Conservation (phyloP, 2,888 invertebrate genomes). For the Drosophila picticornis region DNA sequence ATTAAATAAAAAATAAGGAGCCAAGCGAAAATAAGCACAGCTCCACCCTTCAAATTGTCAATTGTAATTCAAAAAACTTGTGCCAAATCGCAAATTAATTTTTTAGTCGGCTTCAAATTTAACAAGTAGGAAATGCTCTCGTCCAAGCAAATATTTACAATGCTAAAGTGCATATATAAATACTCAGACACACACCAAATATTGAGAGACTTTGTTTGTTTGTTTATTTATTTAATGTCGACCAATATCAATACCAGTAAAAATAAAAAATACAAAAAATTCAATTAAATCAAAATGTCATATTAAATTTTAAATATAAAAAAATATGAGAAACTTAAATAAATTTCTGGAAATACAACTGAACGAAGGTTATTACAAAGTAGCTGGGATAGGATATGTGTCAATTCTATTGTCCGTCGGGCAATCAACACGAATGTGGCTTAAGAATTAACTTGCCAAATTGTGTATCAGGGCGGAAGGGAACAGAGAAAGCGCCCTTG, state of each 20-base stretch:
- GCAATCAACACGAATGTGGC: not conserved
- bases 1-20: slow-evolving; percentile 5
- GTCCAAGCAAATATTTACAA: not conserved
- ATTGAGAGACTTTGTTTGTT: not conserved
- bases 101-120: not conserved
- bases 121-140: not conserved
- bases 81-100: not conserved
- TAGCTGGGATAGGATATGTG: not conserved
- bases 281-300: not conserved
- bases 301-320: not conserved
- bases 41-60: not conserved
- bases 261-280: not conserved
- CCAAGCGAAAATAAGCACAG: not conserved
- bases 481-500: not conserved
- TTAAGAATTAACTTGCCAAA: not conserved
- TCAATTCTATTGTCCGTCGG: not conserved
- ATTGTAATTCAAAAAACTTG: not conserved
- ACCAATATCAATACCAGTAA: not conserved
- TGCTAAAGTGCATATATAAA: not conserved
- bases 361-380: not conserved
- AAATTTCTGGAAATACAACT: not conserved
- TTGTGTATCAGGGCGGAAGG: not conserved
- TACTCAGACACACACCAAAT: not conserved
- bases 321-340: not conserved
- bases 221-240: not conserved